Base-by-base conservation (phyloP, 2,113 vertebrate genomes). In the Helogale parvula region DNA sequence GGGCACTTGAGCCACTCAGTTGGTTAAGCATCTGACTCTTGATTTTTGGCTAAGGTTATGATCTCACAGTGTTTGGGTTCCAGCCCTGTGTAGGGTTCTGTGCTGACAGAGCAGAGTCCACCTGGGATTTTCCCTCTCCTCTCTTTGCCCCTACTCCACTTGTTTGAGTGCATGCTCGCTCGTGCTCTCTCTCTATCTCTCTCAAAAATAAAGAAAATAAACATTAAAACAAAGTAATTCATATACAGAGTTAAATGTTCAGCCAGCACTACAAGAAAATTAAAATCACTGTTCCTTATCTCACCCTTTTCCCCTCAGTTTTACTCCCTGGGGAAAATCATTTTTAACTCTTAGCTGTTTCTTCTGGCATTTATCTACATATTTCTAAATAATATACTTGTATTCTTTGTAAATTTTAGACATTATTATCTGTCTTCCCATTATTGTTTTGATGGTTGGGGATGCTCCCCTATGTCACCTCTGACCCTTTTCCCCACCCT, bases 321-420 rank as follows among this genome's bases (percentile, higher is more conserved):
- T 31, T 54, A 38, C 25, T 27, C 65, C 52, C 31, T 76, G 8
- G 47, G 69, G 57, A 65, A 89, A 81, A 45, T n/a, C 0, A 81
- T 60, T 85, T 82, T 47, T 31, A 29, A 79, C 14, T 87, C 47
- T 90, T 76, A 71, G 1, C 74, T 68, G 4, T 57, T 85, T 98
- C 72, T 89, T 81, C 41, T 80, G 77, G 12, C 33, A 35, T 81
- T 81, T 90, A 33, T 88, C 76, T 76, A 27, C 19, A 31, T 89
- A 57, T 93, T 90, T 74, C 47, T 81, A 74, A 93, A 60, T 94
- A 83, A 88, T n/a, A 27, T 66, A 31, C 45, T 89, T 69, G 12
- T 77, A 14, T 25, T 87, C 57, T 88, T 88, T 66, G 29, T 89
- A 25, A 35, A 45, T 41, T 35, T 82, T 80, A 93, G 29, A 54